Base-by-base conservation (phyloP, 2,113 vertebrate species). In the Lipotes vexillifer region DNA sequence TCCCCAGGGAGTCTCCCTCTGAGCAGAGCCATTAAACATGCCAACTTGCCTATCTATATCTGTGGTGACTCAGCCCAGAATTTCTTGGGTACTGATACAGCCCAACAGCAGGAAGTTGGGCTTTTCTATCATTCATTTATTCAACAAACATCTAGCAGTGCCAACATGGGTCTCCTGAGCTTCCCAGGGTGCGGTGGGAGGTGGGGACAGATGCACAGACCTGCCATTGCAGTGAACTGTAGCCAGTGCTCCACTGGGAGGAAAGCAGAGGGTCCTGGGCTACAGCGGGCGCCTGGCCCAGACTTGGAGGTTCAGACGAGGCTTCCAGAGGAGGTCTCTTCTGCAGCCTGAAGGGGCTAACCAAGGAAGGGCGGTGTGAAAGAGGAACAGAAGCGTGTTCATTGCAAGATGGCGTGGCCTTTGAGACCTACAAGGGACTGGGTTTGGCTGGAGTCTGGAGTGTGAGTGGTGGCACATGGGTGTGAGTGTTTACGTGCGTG, bases 61-160 rank as follows among this genome's bases (percentile, higher is more conserved):
- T 77, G 36, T 7, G 10, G 27, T 92, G 84, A 87, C 63, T 52
- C 65, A 82, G 36, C 44, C 52, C 17, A 68, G 69, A 71, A 59
- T 93, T 61, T 94, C 74, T 55, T n/a, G 33, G 80, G 1, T 52
- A 21, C 44, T 74, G 89, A 89, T 75, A 18, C 1, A 75, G 44
- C 33, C n/a, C 59, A 44, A 3, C 0, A 74, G 31, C 29, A 94
- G 84, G 49, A 95, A 95, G 74, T 41, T 52, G 10, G 61, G 38
- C 13, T 93, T 94, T 77, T 90, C 41, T 68, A 33, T 72, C 49
- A 90, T 89, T 80, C 33, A 74, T 25, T 83, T 14, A 85, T 85
- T 93, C 23, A 94, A 52, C 63, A 91, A 61, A 44, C 74, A 55
- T 61, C 33, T 36, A 44, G 38, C 4, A 3, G 38, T 9, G 8